These are phyloP conservation scores for Polyodon spathula DNA, from an alignment of 2,113 vertebrate species.

Conservation along the genomic window DNA sequence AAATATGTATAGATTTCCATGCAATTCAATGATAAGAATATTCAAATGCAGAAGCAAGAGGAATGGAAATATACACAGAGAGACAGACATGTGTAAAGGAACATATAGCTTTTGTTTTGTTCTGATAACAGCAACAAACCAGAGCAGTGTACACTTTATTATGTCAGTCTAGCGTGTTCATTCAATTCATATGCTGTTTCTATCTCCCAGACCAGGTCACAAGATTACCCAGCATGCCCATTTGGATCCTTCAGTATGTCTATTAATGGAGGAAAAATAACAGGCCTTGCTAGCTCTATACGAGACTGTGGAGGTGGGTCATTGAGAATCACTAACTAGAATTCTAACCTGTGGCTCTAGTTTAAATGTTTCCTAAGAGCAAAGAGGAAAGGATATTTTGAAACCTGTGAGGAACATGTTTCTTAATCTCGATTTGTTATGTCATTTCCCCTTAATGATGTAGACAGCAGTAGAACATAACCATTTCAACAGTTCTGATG, in stretches of 20 bases:
- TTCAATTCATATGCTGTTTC: too few relatives aligned
- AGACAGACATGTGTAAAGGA: conserved; percentile 1
- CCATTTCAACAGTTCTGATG: background rate
- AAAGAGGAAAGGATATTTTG: background rate
- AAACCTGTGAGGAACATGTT: background rate
- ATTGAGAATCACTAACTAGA: background rate
- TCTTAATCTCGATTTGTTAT: background rate
- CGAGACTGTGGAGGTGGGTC: conserved; percentile 59
- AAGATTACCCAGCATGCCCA: conserved; percentile 23
- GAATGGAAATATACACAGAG: conserved; percentile 10
- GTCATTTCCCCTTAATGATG: too few relatives aligned
- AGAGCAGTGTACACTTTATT: too few relatives aligned
- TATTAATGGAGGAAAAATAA: conserved; percentile 59
- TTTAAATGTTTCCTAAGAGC: background rate
- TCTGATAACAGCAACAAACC: too few relatives aligned
- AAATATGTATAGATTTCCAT: conserved; percentile 12
- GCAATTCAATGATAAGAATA: background rate
- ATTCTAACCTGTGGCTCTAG: background rate
- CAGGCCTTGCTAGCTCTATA: conserved; percentile 48
- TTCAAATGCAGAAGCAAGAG: conserved; percentile 9
- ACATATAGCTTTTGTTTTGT: too few relatives aligned
- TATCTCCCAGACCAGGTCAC: conserved; percentile 17
- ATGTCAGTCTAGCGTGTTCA: too few relatives aligned
- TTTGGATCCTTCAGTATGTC: conserved; percentile 40
- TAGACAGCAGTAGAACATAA: background rate